Evolutionary conservation across 2,113 vertebrate species (phyloP).

Genomic region (Sula dactylatra): DNA sequence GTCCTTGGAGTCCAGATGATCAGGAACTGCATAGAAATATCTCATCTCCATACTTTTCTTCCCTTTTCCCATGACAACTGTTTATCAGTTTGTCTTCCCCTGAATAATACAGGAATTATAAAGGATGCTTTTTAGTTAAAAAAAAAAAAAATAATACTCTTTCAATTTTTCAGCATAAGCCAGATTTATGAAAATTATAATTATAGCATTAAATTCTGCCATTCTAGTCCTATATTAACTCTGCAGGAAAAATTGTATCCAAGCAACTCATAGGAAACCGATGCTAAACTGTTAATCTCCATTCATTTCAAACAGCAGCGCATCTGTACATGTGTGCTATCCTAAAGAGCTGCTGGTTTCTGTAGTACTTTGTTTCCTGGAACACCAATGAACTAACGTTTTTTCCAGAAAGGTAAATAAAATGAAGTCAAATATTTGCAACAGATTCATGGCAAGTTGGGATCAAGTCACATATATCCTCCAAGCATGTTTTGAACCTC

Average conservation of each 20-base stretch:
- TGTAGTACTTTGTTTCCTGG: background rate
- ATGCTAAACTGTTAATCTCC: background rate
- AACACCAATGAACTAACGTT: background rate
- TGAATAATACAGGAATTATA: background rate
- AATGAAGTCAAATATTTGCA: background rate
- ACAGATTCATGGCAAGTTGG: background rate
- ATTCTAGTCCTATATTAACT: background rate
- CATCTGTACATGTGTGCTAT: background rate
- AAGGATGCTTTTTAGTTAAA: background rate
- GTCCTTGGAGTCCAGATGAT: background rate
- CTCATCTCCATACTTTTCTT: background rate
- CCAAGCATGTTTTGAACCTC: background rate
- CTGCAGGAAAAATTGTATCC: background rate
- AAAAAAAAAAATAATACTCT: background rate
- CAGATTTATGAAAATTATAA: background rate
- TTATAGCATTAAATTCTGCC: constrained; percentile 1
- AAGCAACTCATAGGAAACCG: background rate
- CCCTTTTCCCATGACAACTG: background rate
- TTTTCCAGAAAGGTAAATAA: background rate
- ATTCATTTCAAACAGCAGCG: background rate
- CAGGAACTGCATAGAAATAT: background rate
- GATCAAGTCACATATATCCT: background rate
- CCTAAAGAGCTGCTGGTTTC: background rate
- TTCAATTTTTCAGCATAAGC: background rate
- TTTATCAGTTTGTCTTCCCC: background rate